Evolutionary conservation across 2,113 vertebrate species (phyloP).

Genomic region (Paracyprichromis sp.): DNA sequence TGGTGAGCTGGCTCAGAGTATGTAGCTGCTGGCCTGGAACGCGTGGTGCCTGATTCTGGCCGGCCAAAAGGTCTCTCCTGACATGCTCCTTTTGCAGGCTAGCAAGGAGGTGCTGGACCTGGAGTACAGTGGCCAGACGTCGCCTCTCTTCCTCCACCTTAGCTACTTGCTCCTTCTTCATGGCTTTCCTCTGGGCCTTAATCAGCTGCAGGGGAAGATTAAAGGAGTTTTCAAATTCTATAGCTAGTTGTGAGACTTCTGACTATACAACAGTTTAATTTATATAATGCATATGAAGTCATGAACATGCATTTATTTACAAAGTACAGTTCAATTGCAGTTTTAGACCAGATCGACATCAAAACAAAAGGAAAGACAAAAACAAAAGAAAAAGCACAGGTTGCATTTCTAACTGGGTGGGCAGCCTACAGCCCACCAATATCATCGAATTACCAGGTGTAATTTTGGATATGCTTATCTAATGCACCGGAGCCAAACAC

Average conservation of each 20-base stretch:
- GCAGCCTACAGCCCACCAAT: not conserved
- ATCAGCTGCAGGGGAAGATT: slow-evolving; percentile 71
- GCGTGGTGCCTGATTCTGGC: slow-evolving; percentile 75
- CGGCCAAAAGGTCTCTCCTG: slow-evolving; percentile 77
- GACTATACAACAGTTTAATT: not conserved
- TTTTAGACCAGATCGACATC: not conserved
- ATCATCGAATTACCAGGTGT: not conserved
- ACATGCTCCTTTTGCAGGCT: slow-evolving; percentile 81
- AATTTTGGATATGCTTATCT: fast-evolving
- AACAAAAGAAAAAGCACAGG: not conserved
- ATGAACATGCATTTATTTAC: not conserved
- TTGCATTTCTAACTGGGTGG: not conserved
- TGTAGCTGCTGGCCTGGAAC: slow-evolving; percentile 79
- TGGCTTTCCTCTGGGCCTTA: slow-evolving; percentile 83
- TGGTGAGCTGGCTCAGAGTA: slow-evolving; percentile 80
- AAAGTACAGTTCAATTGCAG: fast-evolving
- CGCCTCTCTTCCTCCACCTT: slow-evolving; percentile 80
- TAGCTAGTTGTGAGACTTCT: fast-evolving
- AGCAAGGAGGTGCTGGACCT: slow-evolving; percentile 84
- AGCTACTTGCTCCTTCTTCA: slow-evolving; percentile 73
- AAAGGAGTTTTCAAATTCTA: not conserved
- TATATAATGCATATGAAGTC: not conserved
- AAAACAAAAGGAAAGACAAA: not conserved
- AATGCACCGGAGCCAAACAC: not conserved
- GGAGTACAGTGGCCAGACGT: slow-evolving; percentile 79